Evolutionary conservation across 2,113 vertebrate species (phyloP).

Genomic region (Eurystomus gularis): DNA sequence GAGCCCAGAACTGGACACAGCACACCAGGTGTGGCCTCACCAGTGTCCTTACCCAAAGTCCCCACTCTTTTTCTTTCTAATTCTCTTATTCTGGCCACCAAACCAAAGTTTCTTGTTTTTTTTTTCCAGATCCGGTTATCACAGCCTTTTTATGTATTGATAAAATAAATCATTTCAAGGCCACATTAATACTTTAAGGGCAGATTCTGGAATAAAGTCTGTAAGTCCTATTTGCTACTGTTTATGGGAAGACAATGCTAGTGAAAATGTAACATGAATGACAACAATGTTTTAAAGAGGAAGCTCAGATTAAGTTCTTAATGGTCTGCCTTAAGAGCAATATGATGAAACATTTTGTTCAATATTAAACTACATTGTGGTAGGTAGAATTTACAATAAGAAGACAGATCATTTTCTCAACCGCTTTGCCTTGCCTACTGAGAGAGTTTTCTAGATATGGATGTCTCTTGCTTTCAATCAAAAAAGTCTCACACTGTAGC

Average conservation of each 20-base stretch:
- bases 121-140: not conserved
- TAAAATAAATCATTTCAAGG: not conserved
- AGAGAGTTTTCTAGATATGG: not conserved
- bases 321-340: not conserved
- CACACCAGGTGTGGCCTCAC: not conserved
- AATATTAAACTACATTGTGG: not conserved
- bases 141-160: not conserved
- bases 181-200: not conserved
- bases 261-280: not conserved
- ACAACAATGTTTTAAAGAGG: not conserved
- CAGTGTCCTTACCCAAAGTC: not conserved
- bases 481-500: not conserved
- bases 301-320: not conserved
- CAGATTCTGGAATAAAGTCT: not conserved
- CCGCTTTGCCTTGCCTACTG: not conserved
- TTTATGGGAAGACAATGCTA: not conserved
- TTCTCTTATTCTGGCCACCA: not conserved
- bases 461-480: not conserved
- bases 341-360: not conserved
- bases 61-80: not conserved
- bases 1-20: not conserved
- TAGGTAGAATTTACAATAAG: not conserved
- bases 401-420: not conserved
- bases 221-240: accelerated
- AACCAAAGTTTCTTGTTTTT: not conserved